Percentiles rank a stretch among this genome's conserved stretches.
Conservation (phyloP, 2,797 vertebrate genomes). For the Otolemur crassicaudatus region DNA sequence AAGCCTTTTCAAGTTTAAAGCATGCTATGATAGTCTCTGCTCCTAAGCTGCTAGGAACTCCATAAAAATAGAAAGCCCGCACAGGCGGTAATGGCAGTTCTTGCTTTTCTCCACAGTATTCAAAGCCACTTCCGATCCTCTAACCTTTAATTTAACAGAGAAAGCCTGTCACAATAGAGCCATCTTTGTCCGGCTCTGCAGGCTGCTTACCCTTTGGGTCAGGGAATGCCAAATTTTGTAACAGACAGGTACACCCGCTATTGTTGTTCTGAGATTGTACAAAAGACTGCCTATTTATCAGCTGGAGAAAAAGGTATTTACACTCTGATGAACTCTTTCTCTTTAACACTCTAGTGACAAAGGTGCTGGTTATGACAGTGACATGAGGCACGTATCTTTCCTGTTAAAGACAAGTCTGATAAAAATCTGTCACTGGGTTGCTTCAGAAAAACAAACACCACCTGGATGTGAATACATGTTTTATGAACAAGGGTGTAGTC, state of each 20-base stretch:
- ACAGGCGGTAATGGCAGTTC: neutral
- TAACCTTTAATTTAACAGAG: constrained; percentile 67
- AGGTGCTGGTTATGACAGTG: neutral
- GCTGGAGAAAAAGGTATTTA: neutral
- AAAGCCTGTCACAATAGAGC: constrained; percentile 61
- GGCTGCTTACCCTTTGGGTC: constrained; percentile 56
- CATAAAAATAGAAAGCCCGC: constrained; percentile 41
- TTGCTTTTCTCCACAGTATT: constrained; percentile 40
- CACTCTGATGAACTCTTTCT: neutral
- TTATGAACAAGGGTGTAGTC: neutral
- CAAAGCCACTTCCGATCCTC: neutral
- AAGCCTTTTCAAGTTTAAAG: neutral
- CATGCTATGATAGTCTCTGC: neutral
- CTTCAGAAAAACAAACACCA: constrained; percentile 16
- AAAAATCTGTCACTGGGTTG: constrained; percentile 2
- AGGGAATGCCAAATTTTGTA: constrained; percentile 52
- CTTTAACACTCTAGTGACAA: neutral
- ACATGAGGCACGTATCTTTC: neutral
- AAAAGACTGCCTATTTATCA: constrained; percentile 66
- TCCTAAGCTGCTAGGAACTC: neutral
- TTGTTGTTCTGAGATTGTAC: neutral
- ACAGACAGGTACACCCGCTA: constrained; percentile 39
- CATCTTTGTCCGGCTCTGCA: constrained; percentile 50
- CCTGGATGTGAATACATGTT: neutral
- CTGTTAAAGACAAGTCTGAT: neutral